Base-by-base conservation (phyloP, 2,888 invertebrate species). In the Thecophora atra region DNA sequence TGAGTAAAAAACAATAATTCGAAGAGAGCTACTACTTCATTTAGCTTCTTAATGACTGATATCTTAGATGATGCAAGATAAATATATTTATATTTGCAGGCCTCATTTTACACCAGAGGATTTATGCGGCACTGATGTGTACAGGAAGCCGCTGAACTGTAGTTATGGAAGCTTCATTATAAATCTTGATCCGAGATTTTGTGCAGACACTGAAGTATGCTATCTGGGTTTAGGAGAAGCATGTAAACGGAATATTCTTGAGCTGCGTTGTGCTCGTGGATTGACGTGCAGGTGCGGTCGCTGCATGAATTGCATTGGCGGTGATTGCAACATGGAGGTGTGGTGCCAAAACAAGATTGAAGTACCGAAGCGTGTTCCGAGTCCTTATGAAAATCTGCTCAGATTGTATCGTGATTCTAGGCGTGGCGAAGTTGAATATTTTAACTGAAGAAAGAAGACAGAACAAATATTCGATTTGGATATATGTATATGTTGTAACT, bases 251-350 rank as follows among this genome's bases (percentile, higher is more conserved):
- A 52, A 68, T 11, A 54, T 51, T 3, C 17, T 42, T 13, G 70
- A 70, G n/a, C 28, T 30, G 37, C 62, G 52, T 17, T 70, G 70
- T 63, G 70, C 70, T 44, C 70, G 62, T 44, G 62, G 70, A 11
- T 21, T 70, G 30, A 21, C 70, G 24, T 70, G 70, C 28, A 70
- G 24, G 15, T 70, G 70, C 19, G 70, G 63, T 8, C 52, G 63
- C 5, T 70, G 70, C 52, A 63, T 63, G 63, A 63, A 63, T 19
- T 70, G 70, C 42, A 21, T 62, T 24, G 52, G 42, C 3, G 63
- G 42, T 3, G 26, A 44, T 24, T 63, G 63, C 24, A 52, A 51
- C n/a, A 63, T 70, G 70, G 52, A 70, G 4, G 26, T 70, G 15
- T 70, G 70, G 21, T 70, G 70, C 42, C 70, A 58, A 17, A 47